phyloP scores from a whole-genome alignment of 2,797 vertebrate species.

The Caiman crocodilus region DNA sequence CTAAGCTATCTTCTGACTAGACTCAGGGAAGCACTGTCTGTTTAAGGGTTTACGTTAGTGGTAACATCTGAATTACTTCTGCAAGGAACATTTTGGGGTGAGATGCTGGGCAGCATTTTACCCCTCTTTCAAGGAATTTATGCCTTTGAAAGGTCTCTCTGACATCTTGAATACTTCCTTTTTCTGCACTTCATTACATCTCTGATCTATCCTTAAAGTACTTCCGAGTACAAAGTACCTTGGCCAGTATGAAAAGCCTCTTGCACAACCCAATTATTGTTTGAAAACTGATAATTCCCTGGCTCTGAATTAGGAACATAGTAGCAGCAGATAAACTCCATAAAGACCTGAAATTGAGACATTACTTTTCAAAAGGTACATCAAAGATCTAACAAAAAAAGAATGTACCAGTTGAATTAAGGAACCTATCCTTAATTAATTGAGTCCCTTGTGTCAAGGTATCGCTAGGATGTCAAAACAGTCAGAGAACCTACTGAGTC shows the following conservation, averaged over 20 bases:
- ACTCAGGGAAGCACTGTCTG: not conserved
- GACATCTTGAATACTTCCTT: not conserved
- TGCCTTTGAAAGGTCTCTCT: not conserved
- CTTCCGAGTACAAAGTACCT: not conserved
- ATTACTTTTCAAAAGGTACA: accelerated
- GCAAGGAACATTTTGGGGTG: not conserved
- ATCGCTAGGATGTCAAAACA: not conserved
- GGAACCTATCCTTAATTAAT: not conserved
- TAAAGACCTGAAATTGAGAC: conserved; percentile 31
- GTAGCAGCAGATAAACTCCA: not conserved
- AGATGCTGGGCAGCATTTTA: not conserved
- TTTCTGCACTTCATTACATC: not conserved
- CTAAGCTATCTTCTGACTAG: not conserved
- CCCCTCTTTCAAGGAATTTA: not conserved
- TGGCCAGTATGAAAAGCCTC: not conserved
- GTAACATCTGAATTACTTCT: not conserved
- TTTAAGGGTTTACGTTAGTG: not conserved
- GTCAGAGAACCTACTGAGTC: not conserved
- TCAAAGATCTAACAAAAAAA: conserved; percentile 21
- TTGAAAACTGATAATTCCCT: not conserved
- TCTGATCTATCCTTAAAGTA: not conserved
- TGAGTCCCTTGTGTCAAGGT: not conserved
- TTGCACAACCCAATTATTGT: not conserved
- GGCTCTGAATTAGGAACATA: not conserved
- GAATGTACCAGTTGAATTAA: not conserved